phyloP scores from a whole-genome alignment of 2,888 invertebrate genomes.

The Caenorhabditis sp. region DNA sequence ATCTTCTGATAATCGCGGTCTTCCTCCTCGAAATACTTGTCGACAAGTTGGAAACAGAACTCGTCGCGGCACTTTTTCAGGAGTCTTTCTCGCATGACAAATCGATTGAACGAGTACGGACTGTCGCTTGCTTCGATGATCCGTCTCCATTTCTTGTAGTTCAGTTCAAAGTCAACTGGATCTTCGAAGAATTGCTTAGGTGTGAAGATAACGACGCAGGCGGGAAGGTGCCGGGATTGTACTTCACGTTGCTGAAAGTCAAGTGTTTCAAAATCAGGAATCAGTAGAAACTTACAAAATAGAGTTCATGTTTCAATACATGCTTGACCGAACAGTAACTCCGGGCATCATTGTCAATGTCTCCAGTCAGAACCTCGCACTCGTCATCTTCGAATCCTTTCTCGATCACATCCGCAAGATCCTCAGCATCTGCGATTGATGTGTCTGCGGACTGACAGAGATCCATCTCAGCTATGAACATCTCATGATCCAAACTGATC shows the following conservation, averaged over 20 bases:
- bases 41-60: not conserved
- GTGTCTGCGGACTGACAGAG: slow-evolving; percentile 14
- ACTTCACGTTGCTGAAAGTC: slow-evolving; percentile 43
- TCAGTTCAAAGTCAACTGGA: not conserved
- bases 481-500: slow-evolving; percentile 23
- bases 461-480: slow-evolving; percentile 28
- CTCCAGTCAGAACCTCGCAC: not conserved
- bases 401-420: slow-evolving; percentile 5
- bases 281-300: slow-evolving; percentile 36
- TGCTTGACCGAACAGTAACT: slow-evolving; percentile 44
- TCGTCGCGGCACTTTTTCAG: slow-evolving; percentile 23
- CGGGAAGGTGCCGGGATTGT: slow-evolving; percentile 7
- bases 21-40: slow-evolving; percentile 15
- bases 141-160: slow-evolving; percentile 32
- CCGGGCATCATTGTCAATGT: slow-evolving; percentile 39
- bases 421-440: slow-evolving; percentile 28
- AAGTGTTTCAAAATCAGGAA: not conserved
- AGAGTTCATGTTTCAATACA: slow-evolving; percentile 34
- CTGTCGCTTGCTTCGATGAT: slow-evolving; percentile 45
- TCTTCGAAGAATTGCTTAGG: slow-evolving; percentile 38
- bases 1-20: not conserved
- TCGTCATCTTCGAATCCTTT: slow-evolving; percentile 21
- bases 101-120: slow-evolving; percentile 42
- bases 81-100: slow-evolving; percentile 45
- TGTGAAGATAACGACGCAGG: slow-evolving; percentile 43